Percentiles rank a stretch among this genome's conserved stretches.
phyloP scores from a whole-genome alignment of 1,140 invertebrate genomes.

The Zaprionus gabonicus region DNA sequence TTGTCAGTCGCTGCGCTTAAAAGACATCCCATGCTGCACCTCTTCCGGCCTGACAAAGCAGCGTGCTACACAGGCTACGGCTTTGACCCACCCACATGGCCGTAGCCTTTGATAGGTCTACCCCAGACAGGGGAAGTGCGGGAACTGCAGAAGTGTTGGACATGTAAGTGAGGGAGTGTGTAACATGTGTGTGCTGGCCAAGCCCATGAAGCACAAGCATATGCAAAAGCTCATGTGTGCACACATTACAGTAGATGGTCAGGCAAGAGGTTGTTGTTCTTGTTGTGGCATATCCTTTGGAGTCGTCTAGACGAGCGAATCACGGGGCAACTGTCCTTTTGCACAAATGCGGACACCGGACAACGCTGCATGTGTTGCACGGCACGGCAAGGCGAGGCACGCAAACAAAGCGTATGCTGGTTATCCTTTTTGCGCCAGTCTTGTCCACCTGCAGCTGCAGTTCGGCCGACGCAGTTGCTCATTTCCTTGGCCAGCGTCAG shows the following conservation, averaged over 20 bases:
- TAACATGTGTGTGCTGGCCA: constrained; percentile 28
- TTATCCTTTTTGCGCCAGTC: constrained; percentile 39
- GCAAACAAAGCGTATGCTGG: constrained; percentile 48
- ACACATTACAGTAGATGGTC: constrained; percentile 33
- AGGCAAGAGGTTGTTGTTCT: constrained; percentile 6
- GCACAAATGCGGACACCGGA: constrained; percentile 41
- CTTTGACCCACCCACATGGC: constrained; percentile 23
- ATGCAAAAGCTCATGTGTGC: constrained; percentile 50
- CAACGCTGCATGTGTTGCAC: constrained; percentile 35
- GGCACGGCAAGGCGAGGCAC: constrained; percentile 15
- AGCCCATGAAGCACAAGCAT: constrained; percentile 36
- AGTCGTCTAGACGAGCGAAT: constrained; percentile 61
- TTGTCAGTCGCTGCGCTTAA: constrained; percentile 22
- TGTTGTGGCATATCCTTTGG: constrained; percentile 44
- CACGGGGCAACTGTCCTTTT: constrained; percentile 61
- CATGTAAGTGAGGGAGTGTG: constrained; percentile 17
- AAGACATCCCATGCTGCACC: constrained; percentile 43
- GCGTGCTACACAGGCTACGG: neutral
- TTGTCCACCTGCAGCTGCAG: constrained; percentile 23
- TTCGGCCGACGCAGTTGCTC: constrained; percentile 50
- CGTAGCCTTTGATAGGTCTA: constrained; percentile 25
- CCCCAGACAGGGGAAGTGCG: neutral
- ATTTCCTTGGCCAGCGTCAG: constrained; percentile 41
- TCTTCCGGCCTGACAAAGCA: constrained; percentile 40
- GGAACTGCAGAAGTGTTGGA: constrained; percentile 8